Base-by-base conservation (phyloP, 2,888 invertebrate genomes). In the Phortica magna region DNA sequence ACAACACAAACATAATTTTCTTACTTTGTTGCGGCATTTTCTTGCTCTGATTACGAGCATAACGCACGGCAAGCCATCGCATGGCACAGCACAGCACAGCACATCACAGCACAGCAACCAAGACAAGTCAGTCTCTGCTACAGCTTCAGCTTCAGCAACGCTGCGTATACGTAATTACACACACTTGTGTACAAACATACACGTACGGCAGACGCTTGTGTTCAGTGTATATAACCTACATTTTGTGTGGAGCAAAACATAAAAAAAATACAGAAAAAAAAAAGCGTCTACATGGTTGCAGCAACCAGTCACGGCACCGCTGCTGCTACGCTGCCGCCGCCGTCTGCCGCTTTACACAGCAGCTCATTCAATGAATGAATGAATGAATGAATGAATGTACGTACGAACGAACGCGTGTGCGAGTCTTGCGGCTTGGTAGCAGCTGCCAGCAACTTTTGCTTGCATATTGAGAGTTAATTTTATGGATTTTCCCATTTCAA, bases 151-250 rank as follows among this genome's bases (percentile, higher is more conserved):
- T 61, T 42, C 42, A 41, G 14, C 76, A 73, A 76, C 75, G 78
- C 80, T 75, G 78, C 84, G 88, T 85, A 85, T 86, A 82, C 85
- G 81, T 79, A 83, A 83, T 80, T 79, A 81, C 81, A 80, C 61
- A 17, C 74, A 61, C 76, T 59, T 9, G 31, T 31, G 19, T n/a
- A n/a, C 59, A 59, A 17, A 77, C 75, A 55, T 31, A 48, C 31
- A 39, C 65, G 43, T 53, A 53, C 68, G 55, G 43, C 19, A 53
- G 5, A 43, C 0, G 48, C 48, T 75, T 64, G 17, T 77, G 31
- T 12, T 43, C 39, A 68, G 74, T 78, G 70, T 81, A 77, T 78
- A 74, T 82, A 84, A 83, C 84, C 83, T 78, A 82, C 76, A 79
- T 83, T 83, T 55, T 77, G 75, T 77, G 79, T 41, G 73, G 39